Evolutionary conservation across 2,888 invertebrate species (phyloP), one percentile per base, ranked within the genome.

Genomic region (Didymodactylos carnosus): DNA sequence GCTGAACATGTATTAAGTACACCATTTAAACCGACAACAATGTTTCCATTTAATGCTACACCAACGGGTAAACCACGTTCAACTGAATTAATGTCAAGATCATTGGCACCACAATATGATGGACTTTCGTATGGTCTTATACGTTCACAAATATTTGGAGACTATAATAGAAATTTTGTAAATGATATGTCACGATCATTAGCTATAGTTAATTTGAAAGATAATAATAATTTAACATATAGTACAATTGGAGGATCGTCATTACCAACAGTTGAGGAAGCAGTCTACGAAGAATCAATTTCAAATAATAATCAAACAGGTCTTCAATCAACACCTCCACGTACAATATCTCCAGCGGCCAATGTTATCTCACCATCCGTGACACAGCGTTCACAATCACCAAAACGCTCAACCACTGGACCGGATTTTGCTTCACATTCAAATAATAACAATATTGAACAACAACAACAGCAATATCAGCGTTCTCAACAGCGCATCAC

Each of bases 1-100:
- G 93, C 94, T 13, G 94, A 94, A 81, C 92, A 94, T 82, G 94
- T 94, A 88, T 87, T 94, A 77, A 90, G 93, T 77, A 92, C 93
- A 4, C 94, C 94, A 6, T 93, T 94, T 79, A 94, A 94, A 82
- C 74, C 74, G 13, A 71, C 71, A 51, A 72, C 72, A 46, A 62
- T 62, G 62, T 94, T 94, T 83, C 94, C 94, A 0, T 93, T 94
- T 84, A 90, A 92, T 77, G 91, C 92, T 27, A 92, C 94, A 88
- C 93, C 94, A n/a, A 89, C 90, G 79, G 88, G 90, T 25, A 86
- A 93, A 79, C 91, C 92, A 2, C 91, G 92, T 13, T 91, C 92
- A 0, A 75, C 75, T 5, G 92, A 94, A 82, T 89, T 92, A 78
- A 93, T 93, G 92, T 90, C 91, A 0, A 86, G 92, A 73, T 92